Percentiles rank a stretch among this genome's conserved stretches.
Conservation (phyloP, 2,888 invertebrate genomes). For the Cephus spinipes region DNA sequence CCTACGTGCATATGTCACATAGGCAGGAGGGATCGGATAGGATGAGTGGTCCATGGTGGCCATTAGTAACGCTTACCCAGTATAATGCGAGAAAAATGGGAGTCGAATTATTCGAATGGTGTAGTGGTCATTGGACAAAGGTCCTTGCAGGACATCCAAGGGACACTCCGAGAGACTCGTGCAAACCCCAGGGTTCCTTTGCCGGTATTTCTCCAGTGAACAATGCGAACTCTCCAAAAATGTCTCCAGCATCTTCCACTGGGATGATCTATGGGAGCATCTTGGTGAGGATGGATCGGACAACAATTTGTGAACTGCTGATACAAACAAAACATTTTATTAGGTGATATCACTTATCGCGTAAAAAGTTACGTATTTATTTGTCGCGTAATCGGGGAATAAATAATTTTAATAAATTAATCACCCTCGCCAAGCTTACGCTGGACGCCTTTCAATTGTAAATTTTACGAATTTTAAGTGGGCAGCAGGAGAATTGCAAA, state of each 20-base stretch:
- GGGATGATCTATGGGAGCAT: not conserved
- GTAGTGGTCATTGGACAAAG: conserved; percentile 23
- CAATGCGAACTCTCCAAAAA: conserved; percentile 10
- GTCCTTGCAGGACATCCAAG: conserved; percentile 10
- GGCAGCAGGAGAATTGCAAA: not conserved
- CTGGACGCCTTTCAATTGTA: not conserved
- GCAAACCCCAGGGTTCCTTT: conserved; percentile 17
- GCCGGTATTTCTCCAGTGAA: conserved; percentile 3
- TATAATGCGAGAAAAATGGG: conserved; percentile 58
- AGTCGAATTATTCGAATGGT: conserved; percentile 53
- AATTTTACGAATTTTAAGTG: not conserved
- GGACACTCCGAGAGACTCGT: conserved; percentile 13
- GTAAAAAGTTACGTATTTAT: not conserved
- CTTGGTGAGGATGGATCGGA: not conserved
- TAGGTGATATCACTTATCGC: not conserved
- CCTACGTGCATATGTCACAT: not conserved
- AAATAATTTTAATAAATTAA: not conserved
- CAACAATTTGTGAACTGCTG: not conserved
- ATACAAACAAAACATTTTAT: not conserved
- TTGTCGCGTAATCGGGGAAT: not conserved
- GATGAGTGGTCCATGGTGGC: conserved; percentile 14
- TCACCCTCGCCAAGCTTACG: not conserved
- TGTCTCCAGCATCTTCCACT: not conserved
- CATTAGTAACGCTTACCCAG: conserved; percentile 59
- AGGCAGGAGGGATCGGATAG: not conserved